Evolutionary conservation across 2,797 vertebrate species (phyloP).

Genomic region (Mormyrops boulengeri): DNA sequence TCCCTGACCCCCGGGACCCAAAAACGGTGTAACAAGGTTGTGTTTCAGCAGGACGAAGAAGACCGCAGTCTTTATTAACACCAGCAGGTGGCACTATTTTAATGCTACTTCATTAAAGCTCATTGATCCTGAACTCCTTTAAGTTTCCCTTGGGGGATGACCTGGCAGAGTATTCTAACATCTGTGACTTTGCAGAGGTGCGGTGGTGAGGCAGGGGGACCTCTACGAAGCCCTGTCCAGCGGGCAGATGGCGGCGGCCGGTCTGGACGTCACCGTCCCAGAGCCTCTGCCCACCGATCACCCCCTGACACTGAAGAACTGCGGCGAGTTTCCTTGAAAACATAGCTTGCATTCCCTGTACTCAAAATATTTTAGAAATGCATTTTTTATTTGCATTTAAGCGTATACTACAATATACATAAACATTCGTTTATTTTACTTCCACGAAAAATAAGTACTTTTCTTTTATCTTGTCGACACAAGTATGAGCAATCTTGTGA

Average conservation of each 20-base stretch:
- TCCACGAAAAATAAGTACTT: neutral
- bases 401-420: neutral
- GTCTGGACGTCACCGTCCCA: slow-evolving; percentile 85
- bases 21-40: slow-evolving; percentile 72
- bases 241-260: slow-evolving; percentile 80
- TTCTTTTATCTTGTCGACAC: neutral
- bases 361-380: neutral
- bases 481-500: neutral
- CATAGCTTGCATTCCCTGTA: neutral
- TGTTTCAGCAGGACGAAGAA: slow-evolving; percentile 91
- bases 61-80: slow-evolving; percentile 80
- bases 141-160: neutral
- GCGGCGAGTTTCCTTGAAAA: slow-evolving; percentile 57
- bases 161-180: neutral
- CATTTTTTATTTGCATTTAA: neutral
- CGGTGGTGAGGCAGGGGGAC: slow-evolving; percentile 12
- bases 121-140: neutral
- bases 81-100: slow-evolving; percentile 73
- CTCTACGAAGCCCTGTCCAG: slow-evolving; percentile 21
- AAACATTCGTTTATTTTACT: neutral
- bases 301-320: slow-evolving; percentile 81
- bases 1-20: slow-evolving; percentile 77
- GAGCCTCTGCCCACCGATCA: slow-evolving; percentile 83
- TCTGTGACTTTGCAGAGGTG: neutral
- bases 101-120: neutral